Evolutionary conservation across 2,797 vertebrate genomes (phyloP), one percentile per base, ranked within the genome.

Genomic region (Glyptemys insculpta): DNA sequence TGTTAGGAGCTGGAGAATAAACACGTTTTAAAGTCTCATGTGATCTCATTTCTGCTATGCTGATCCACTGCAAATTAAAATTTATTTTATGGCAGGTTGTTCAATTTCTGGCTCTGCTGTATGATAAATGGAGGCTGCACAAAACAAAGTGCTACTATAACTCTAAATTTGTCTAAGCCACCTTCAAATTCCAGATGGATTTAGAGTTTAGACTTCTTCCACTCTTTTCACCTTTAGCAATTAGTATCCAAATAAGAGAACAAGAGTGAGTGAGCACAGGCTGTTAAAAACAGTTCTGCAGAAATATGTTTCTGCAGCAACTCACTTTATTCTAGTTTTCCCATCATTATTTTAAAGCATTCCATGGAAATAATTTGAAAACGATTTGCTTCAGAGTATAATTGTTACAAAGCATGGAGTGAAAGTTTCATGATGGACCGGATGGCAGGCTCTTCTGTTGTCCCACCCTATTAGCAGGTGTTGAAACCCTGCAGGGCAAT

Each of bases 101-200:
- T 59, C 31, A 41, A 12, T 86, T 88, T 82, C 37, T 86, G 37
- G 11, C 5, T 44, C 88, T 92, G 87, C 78, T 1, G 2, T 34
- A 72, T n/a, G n/a, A 2, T 56, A 87, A 80, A 5, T 62, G 53
- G 59, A 49, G 93, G 78, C 93, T 27, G 34, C 15, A 62, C 8
- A 49, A 90, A 57, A 90, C 57, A 15, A 90, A 92, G 52, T 23
- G n/a, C 79, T 92, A 53, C 52, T 80, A 6, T 18, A 87, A 78
- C 59, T 82, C 88, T 65, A 49, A 81, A 83, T 1, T 34, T 11
- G 54, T 47, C 54, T 37, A 44, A 91, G 76, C n/a, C 21, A 59
- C 90, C 83, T 11, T 91, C 72, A 92, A 93, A 93, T 52, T 89
- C 85, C 86, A 89, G 84, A 72, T 1, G 9, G 92, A 79, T 80